Conservation (phyloP, 2,888 invertebrate species). For the Clepsis dumicolana region DNA sequence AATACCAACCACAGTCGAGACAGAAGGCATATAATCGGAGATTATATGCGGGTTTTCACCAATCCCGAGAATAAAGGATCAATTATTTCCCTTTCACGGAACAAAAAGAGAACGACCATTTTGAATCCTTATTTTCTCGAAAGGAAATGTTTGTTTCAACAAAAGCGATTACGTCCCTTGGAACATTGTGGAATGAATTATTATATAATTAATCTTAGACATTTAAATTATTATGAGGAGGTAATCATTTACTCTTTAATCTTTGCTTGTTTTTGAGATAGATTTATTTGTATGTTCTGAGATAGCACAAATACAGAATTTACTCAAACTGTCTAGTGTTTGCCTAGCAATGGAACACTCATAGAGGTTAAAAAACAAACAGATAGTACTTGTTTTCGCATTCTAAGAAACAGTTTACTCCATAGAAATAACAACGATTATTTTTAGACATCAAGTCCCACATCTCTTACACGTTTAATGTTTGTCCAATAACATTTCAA, state of each 20-base stretch:
- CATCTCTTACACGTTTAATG: too few species aligned
- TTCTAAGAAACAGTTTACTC: too few species aligned
- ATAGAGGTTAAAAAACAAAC: too few species aligned
- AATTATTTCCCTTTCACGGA: background rate
- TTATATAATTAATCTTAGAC: constrained; percentile 26
- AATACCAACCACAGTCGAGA: background rate
- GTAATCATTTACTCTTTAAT: constrained; percentile 29
- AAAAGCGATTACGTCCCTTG: constrained; percentile 8
- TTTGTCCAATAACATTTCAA: too few species aligned
- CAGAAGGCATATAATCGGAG: constrained; percentile 8
- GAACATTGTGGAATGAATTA: constrained; percentile 23
- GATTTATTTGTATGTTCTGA: background rate
- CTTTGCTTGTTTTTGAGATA: background rate
- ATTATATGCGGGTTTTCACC: background rate
- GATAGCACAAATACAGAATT: background rate
- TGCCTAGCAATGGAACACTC: too few species aligned
- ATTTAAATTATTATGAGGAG: constrained; percentile 29
- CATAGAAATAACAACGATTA: too few species aligned
- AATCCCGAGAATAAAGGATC: background rate
- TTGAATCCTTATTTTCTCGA: constrained; percentile 12
- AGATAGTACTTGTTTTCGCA: too few species aligned
- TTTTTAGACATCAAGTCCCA: too few species aligned
- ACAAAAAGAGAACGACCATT: background rate
- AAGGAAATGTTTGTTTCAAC: constrained; percentile 22
- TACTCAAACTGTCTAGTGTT: background rate